Percentiles rank a stretch among this genome's conserved stretches.
Conservation (phyloP, 2,888 invertebrate genomes). For the Drosophila robusta region DNA sequence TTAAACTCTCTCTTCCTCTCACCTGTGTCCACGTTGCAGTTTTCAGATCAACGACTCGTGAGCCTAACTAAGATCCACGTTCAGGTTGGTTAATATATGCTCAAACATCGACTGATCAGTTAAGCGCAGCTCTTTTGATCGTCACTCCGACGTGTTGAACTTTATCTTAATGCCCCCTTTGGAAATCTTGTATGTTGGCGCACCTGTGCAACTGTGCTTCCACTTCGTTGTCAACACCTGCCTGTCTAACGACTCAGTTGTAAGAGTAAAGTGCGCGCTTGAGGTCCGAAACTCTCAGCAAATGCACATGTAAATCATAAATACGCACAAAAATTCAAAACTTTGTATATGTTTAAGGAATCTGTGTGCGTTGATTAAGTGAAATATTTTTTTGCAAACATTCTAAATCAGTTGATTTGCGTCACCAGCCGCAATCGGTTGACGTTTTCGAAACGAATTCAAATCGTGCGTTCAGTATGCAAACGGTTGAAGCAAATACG, state of each 20-base stretch:
- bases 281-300: constrained; percentile 45
- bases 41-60: constrained; percentile 16
- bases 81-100: constrained; percentile 39
- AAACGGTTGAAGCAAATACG: constrained; percentile 24
- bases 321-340: constrained; percentile 40
- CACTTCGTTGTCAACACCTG: constrained; percentile 38
- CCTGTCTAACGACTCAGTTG: constrained; percentile 44
- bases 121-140: constrained; percentile 28
- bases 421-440: constrained; percentile 61
- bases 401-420: constrained; percentile 65
- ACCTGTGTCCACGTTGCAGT: background rate
- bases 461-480: constrained; percentile 41
- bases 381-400: constrained; percentile 46
- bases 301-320: constrained; percentile 43
- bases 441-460: constrained; percentile 21
- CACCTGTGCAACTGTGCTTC: constrained; percentile 53
- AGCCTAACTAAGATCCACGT: constrained; percentile 12
- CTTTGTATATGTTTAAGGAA: constrained; percentile 57
- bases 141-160: constrained; percentile 39
- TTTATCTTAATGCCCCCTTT: constrained; percentile 43
- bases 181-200: constrained; percentile 31
- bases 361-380: constrained; percentile 31
- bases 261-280: constrained; percentile 40
- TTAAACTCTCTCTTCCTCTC: background rate
- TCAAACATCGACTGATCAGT: constrained; percentile 20